phyloP scores from a whole-genome alignment of 2,888 invertebrate genomes.

The Linnaemya vulpina region DNA sequence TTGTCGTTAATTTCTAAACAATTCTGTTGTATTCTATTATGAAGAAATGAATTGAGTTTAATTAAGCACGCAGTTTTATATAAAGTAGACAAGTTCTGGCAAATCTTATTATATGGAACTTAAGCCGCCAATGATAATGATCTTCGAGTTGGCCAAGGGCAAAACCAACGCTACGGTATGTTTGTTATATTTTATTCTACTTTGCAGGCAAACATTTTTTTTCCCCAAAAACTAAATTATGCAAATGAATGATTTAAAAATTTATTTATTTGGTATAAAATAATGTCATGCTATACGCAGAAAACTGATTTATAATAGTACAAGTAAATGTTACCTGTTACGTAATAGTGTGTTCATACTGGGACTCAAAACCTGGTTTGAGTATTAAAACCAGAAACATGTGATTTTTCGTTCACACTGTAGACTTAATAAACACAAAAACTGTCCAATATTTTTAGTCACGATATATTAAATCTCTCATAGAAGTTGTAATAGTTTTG shows the following conservation, averaged over 20 bases:
- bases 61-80: slow-evolving; percentile 6
- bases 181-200: not conserved
- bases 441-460: no score
- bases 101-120: slow-evolving; percentile 9
- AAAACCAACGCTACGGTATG: not conserved
- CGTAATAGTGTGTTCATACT: no score
- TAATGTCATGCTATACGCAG: no score
- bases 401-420: no score
- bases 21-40: slow-evolving; percentile 13
- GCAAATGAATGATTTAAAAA: slow-evolving; percentile 5
- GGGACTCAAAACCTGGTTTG: no score
- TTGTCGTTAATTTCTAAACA: not conserved
- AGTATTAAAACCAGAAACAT: no score
- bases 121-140: slow-evolving; percentile 38
- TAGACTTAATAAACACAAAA: no score
- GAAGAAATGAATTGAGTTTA: slow-evolving; percentile 12
- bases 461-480: no score
- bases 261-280: not conserved
- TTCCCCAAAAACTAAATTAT: not conserved
- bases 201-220: not conserved
- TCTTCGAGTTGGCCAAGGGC: not conserved
- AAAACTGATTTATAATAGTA: no score
- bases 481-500: no score
- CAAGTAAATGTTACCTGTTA: no score
- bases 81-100: not conserved